Conservation (phyloP, 2,888 invertebrate genomes). For the Chymomyza procnemis region DNA sequence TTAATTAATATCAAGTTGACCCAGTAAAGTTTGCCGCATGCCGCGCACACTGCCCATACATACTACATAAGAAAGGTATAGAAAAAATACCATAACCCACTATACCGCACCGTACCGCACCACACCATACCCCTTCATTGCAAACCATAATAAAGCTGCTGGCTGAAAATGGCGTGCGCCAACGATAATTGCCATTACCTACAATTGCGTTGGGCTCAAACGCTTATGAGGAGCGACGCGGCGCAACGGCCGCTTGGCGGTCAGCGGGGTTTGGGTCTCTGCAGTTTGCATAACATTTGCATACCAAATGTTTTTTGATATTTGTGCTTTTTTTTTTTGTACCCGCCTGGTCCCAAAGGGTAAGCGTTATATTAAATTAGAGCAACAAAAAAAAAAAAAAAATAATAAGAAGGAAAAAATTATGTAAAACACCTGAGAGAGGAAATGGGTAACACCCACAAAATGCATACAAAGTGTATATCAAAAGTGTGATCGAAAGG, state of each 20-base stretch:
- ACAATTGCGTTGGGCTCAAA: slow-evolving; percentile 22
- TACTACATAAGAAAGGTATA: not conserved
- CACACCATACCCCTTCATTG: no score
- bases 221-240: not conserved
- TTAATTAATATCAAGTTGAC: slow-evolving; percentile 66
- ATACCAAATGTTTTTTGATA: slow-evolving; percentile 39
- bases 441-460: no score
- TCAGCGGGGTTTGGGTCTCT: not conserved
- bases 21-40: slow-evolving; percentile 47
- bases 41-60: not conserved
- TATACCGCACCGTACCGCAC: no score
- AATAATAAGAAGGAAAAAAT: not conserved
- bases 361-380: no score
- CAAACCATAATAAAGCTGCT: slow-evolving; percentile 47
- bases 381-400: not conserved
- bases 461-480: no score
- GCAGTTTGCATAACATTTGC: slow-evolving; percentile 49
- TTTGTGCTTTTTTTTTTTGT: not conserved
- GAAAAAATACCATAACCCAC: slow-evolving; percentile 31
- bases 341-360: no score
- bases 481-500: no score
- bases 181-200: slow-evolving; percentile 64
- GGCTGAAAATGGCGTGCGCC: slow-evolving; percentile 52
- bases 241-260: not conserved
- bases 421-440: no score